These are phyloP conservation scores for Oryzias melastigma DNA, from an alignment of 2,113 vertebrate species.

Conservation along the genomic window DNA sequence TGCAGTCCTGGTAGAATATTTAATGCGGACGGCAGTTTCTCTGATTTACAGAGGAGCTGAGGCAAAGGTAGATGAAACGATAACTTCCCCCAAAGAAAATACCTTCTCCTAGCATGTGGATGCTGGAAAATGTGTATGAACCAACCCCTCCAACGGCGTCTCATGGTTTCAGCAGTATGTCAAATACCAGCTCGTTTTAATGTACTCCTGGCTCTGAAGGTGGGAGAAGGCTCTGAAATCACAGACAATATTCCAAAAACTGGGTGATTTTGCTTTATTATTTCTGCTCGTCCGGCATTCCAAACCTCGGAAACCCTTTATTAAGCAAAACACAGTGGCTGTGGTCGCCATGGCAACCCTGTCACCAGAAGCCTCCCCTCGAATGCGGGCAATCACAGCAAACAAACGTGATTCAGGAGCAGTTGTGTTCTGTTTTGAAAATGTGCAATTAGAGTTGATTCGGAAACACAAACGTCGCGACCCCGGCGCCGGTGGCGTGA, in stretches of 20 bases:
- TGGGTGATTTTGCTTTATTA: background rate
- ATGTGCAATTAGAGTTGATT: no score
- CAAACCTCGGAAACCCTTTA: no score
- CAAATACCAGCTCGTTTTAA: background rate
- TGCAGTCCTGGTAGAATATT: background rate
- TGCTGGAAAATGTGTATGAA: background rate
- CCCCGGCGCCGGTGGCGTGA: background rate
- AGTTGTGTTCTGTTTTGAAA: no score
- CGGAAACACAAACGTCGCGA: no score
- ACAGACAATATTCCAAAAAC: no score
- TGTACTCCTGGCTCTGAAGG: no score
- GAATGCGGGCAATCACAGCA: no score
- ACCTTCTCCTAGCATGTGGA: background rate
- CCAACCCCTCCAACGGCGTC: background rate
- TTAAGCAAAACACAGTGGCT: background rate
- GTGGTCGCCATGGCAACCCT: background rate
- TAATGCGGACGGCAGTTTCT: background rate
- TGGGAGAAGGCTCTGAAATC: no score
- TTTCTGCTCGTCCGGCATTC: background rate
- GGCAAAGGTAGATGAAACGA: slow-evolving; percentile 1
- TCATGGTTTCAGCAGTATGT: slow-evolving; percentile 7
- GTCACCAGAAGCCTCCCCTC: background rate
- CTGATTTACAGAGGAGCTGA: slow-evolving; percentile 1
- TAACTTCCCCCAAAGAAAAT: background rate
- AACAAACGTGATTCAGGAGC: no score